Conservation (phyloP, 2,113 vertebrate genomes). For the Lagenorhynchus albirostris region DNA sequence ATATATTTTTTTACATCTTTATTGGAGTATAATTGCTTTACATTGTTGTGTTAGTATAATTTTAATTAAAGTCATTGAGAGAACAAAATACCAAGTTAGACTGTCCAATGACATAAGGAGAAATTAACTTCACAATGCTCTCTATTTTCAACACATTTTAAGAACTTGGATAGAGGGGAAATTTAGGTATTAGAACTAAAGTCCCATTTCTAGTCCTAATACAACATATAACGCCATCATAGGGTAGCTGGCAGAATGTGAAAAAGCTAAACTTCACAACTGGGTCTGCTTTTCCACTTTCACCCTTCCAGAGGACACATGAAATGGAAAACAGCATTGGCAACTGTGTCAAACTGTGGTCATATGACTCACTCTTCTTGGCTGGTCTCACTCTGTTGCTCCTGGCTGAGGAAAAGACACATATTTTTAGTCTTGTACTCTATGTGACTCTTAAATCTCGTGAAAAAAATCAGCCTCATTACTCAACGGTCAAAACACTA, state of each 20-base stretch:
- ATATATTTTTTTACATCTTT: too few relatives aligned
- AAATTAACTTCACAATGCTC: background rate
- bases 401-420: background rate
- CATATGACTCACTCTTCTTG: slow-evolving; percentile 48
- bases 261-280: background rate
- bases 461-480: background rate
- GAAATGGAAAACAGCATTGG: slow-evolving; percentile 45
- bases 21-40: too few relatives aligned
- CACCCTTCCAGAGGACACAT: slow-evolving; percentile 14
- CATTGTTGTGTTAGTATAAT: background rate
- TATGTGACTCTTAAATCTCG: background rate
- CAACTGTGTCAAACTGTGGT: background rate
- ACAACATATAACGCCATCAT: background rate
- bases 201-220: background rate
- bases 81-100: background rate
- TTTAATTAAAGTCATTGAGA: slow-evolving; percentile 14
- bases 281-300: background rate
- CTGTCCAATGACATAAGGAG: background rate
- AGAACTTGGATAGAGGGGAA: background rate
- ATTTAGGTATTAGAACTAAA: background rate
- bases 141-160: background rate
- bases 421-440: background rate
- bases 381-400: background rate
- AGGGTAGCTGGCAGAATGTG: background rate
- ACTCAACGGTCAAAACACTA: background rate